Conservation (phyloP, 2,888 invertebrate genomes). For the Cyaniris semiargus region DNA sequence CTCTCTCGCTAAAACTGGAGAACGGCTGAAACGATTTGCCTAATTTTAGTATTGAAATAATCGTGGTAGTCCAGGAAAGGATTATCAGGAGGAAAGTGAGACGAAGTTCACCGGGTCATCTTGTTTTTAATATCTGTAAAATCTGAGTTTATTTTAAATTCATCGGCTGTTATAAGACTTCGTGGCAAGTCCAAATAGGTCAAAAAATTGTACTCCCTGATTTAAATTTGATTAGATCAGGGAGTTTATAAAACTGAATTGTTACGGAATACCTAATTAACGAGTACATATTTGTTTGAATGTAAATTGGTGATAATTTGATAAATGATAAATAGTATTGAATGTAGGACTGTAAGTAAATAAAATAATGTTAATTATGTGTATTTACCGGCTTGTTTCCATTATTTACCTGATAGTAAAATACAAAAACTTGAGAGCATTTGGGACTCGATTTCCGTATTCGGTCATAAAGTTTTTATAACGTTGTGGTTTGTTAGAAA, state of each 20-base stretch:
- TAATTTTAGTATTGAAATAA: too few species aligned
- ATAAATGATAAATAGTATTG: not conserved
- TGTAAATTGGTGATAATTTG: not conserved
- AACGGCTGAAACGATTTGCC: too few species aligned
- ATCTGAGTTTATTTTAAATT: too few species aligned
- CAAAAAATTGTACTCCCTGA: not conserved
- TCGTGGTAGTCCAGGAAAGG: too few species aligned
- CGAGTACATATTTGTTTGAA: not conserved
- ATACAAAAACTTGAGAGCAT: not conserved
- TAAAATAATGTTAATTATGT: not conserved
- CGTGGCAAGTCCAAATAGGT: not conserved
- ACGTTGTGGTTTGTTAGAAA: not conserved
- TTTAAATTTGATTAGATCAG: too few species aligned
- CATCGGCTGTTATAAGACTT: too few species aligned
- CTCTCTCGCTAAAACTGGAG: too few species aligned
- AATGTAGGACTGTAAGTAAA: not conserved
- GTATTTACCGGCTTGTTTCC: not conserved
- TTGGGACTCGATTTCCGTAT: not conserved
- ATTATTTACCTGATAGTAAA: not conserved
- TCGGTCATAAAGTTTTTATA: not conserved
- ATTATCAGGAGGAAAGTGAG: too few species aligned
- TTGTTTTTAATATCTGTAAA: too few species aligned
- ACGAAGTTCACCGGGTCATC: too few species aligned
- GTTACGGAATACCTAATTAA: not conserved
- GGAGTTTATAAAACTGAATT: not conserved